These are phyloP conservation scores for Girardia tigrina DNA, from an alignment of 2,888 invertebrate species.

Conservation along the genomic window DNA sequence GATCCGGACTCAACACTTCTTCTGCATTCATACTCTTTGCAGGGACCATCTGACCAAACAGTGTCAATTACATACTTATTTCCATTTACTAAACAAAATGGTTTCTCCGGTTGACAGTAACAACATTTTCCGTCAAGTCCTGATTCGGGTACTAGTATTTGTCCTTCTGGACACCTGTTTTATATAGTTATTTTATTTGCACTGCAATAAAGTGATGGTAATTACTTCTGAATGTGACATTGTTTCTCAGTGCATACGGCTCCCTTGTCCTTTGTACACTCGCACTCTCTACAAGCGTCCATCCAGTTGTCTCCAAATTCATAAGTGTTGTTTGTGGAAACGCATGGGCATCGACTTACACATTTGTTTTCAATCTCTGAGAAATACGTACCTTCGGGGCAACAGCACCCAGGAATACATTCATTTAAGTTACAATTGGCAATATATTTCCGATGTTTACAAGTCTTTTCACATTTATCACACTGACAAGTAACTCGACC, in stretches of 20 bases:
- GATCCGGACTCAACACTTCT: not conserved
- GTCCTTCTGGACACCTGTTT: slow-evolving; percentile 25
- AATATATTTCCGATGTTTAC: slow-evolving; percentile 27
- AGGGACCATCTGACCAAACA: slow-evolving; percentile 31
- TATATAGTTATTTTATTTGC: not conserved
- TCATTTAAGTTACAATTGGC: not conserved
- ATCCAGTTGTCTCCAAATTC: slow-evolving; percentile 21
- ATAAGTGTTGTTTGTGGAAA: not conserved
- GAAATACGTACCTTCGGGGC: slow-evolving; percentile 29
- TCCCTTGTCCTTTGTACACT: slow-evolving; percentile 24
- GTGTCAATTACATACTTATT: not conserved
- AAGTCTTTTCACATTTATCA: slow-evolving; percentile 30
- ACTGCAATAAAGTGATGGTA: not conserved
- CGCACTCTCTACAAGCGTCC: slow-evolving; percentile 24
- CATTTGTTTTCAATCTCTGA: slow-evolving; percentile 14
- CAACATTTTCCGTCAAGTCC: slow-evolving; percentile 29
- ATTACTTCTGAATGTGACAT: slow-evolving; percentile 17
- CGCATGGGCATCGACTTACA: slow-evolving; percentile 29
- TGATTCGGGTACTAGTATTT: not conserved
- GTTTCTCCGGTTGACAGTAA: slow-evolving; percentile 25
- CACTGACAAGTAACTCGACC: slow-evolving; percentile 9
- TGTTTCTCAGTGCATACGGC: slow-evolving; percentile 27
- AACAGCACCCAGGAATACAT: slow-evolving; percentile 27
- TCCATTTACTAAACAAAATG: slow-evolving; percentile 27
- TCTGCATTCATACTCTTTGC: slow-evolving; percentile 18